A percentile compares a stretch with the other conserved stretches of the same genome.
Conservation (phyloP, 2,888 invertebrate species). For the Aporophyla nigra region DNA sequence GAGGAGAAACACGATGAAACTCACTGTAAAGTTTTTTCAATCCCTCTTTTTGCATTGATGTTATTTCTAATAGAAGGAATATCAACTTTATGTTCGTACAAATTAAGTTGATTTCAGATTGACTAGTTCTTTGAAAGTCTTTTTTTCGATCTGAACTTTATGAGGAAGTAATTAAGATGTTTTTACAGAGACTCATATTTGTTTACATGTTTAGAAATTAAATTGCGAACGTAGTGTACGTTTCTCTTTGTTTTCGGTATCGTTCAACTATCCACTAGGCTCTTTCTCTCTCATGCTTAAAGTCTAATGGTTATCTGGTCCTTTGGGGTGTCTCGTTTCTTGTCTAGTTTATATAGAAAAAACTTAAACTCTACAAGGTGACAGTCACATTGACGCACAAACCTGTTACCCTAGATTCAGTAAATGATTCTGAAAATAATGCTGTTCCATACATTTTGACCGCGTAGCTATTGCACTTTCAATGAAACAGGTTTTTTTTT, state of each 20-base stretch:
- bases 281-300: neutral
- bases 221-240: neutral
- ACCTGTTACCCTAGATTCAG: too few species aligned
- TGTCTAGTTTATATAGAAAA: slow-evolving; percentile 1
- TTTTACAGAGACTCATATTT: neutral
- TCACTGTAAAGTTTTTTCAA: neutral
- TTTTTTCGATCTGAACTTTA: neutral
- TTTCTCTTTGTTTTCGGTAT: neutral
- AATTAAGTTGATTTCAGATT: neutral
- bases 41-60: neutral
- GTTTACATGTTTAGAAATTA: neutral
- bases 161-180: too few species aligned
- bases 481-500: too few species aligned
- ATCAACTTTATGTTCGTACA: neutral
- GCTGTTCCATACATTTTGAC: too few species aligned
- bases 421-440: too few species aligned
- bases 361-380: neutral
- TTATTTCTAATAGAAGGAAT: neutral
- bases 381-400: too few species aligned
- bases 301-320: neutral
- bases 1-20: neutral
- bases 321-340: neutral
- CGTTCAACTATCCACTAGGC: neutral
- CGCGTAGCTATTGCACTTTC: too few species aligned
- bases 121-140: neutral